Conservation (phyloP, 2,797 vertebrate species). For the Sus cebifrons region DNA sequence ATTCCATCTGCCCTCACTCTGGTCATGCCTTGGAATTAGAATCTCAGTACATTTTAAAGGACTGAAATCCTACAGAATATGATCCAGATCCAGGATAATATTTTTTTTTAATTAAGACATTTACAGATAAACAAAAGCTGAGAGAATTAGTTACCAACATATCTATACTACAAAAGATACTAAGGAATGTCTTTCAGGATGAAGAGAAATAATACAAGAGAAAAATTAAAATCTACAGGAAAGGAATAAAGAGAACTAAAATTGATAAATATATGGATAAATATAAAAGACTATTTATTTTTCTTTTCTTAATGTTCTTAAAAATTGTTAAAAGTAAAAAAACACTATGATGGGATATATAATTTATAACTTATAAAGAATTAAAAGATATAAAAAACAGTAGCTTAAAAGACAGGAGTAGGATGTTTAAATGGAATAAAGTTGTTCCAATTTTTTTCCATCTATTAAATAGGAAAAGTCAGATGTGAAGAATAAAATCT, state of each 20-base stretch:
- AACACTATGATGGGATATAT: neutral
- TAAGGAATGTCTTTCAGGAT: neutral
- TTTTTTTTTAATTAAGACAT: neutral
- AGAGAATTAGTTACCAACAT: neutral
- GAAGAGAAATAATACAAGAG: neutral
- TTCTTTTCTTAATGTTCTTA: neutral
- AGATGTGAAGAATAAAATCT: neutral
- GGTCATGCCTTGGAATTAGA: neutral
- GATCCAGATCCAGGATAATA: neutral
- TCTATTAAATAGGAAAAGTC: neutral
- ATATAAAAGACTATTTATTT: neutral
- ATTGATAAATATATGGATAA: neutral
- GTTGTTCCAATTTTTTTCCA: neutral
- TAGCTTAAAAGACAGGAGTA: neutral
- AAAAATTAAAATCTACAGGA: neutral
- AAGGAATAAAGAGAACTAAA: neutral
- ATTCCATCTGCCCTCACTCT: neutral
- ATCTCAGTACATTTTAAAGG: neutral
- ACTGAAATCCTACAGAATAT: neutral
- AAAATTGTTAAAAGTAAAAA: constrained; percentile 11
- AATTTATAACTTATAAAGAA: neutral
- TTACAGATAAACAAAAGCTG: neutral
- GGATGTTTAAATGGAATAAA: neutral
- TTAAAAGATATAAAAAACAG: neutral
- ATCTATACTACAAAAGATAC: neutral